Conservation (phyloP, 2,797 vertebrate species). For the Tadarida brasiliensis region DNA sequence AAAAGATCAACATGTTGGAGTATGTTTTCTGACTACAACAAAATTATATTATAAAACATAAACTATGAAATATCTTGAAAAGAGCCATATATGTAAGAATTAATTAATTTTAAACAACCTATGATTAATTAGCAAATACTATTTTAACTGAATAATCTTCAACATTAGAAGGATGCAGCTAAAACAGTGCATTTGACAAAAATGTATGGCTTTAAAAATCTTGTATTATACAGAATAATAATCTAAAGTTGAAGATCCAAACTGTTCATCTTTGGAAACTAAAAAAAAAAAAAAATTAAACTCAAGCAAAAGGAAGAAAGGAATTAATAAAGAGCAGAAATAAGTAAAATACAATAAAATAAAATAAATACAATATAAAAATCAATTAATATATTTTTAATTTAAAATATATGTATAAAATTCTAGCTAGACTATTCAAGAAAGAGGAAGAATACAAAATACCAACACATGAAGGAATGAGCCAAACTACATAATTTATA, state of each 20-base stretch:
- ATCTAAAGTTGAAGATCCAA: background rate
- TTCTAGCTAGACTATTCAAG: background rate
- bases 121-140: background rate
- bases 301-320: background rate
- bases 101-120: background rate
- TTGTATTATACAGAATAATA: background rate
- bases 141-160: background rate
- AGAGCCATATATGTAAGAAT: background rate
- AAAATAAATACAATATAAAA: background rate
- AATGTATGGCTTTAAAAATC: background rate
- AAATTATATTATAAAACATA: background rate
- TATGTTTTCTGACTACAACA: background rate
- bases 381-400: background rate
- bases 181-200: background rate
- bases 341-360: background rate
- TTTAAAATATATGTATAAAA: background rate
- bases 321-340: background rate
- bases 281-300: background rate
- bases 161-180: background rate
- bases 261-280: background rate
- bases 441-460: background rate
- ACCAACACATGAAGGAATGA: background rate
- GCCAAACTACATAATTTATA: background rate
- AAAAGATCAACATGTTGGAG: background rate
- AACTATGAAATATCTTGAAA: background rate